Evolutionary conservation across 2,113 vertebrate genomes (phyloP).

Genomic region (Aspidoscelis tigris): DNA sequence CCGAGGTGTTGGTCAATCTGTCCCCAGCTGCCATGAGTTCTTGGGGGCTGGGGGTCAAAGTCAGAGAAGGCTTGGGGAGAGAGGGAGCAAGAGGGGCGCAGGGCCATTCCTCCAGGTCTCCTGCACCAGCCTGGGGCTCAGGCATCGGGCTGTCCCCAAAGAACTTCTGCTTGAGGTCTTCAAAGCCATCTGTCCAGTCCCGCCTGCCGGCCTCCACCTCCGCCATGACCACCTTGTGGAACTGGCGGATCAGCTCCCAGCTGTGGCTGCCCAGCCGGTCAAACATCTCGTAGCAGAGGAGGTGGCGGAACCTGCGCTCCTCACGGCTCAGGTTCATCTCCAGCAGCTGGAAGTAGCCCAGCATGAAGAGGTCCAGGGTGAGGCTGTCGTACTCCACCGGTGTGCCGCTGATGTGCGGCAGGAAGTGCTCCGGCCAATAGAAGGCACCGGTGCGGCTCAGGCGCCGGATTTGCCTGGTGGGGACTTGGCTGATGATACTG

Average conservation of each 20-base stretch:
- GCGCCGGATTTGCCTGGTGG: constrained; percentile 80
- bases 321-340: constrained; percentile 92
- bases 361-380: constrained; percentile 96
- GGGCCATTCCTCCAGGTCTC: constrained; percentile 33
- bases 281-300: constrained; percentile 98
- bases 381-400: constrained; percentile 87
- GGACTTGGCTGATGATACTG: constrained; percentile 85
- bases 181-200: constrained; percentile 90
- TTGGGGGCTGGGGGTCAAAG: background rate
- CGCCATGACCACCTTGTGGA: constrained; percentile 89
- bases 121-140: constrained; percentile 54
- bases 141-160: constrained; percentile 79
- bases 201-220: constrained; percentile 85
- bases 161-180: constrained; percentile 88
- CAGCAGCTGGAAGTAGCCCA: constrained; percentile 97
- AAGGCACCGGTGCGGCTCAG: constrained; percentile 82
- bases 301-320: constrained; percentile 93
- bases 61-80: background rate
- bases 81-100: background rate
- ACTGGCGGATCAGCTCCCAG: constrained; percentile 89
- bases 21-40: background rate
- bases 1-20: background rate
- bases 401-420: constrained; percentile 84
- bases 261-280: constrained; percentile 90
- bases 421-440: constrained; percentile 95